Evolutionary conservation across 2,797 vertebrate genomes (phyloP).

Genomic region (Eutrigla gurnardus): DNA sequence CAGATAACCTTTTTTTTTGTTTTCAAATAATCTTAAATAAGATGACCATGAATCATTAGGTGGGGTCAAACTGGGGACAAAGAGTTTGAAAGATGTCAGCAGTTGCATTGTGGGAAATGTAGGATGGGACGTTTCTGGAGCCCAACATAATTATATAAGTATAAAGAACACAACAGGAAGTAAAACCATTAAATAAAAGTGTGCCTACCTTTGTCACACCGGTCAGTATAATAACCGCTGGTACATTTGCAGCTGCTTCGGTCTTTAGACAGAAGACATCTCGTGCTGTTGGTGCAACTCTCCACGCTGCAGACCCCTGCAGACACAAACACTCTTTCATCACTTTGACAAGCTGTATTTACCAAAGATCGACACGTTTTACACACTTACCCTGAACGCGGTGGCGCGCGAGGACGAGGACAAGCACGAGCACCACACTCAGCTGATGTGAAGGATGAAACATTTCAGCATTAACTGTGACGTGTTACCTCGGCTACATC

Average conservation of each 20-base stretch:
- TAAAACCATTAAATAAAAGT: not conserved
- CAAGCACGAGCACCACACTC: slow-evolving; percentile 43
- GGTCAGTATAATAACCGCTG: slow-evolving; percentile 74
- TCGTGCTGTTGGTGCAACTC: slow-evolving; percentile 60
- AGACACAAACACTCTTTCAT: accelerated
- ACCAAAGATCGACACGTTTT: accelerated
- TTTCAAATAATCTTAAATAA: no score
- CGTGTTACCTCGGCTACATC: not conserved
- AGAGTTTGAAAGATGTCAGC: not conserved
- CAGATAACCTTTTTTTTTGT: no score
- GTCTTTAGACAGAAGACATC: slow-evolving; percentile 68
- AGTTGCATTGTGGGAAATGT: slow-evolving; percentile 10
- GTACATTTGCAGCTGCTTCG: slow-evolving; percentile 75
- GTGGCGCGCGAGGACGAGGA: slow-evolving; percentile 35
- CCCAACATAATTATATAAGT: not conserved
- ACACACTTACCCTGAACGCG: slow-evolving; percentile 57
- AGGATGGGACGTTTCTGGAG: not conserved
- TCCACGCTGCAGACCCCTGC: slow-evolving; percentile 75
- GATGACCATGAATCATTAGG: no score
- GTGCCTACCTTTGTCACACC: slow-evolving; percentile 76
- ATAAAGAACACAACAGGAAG: not conserved
- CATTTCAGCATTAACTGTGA: not conserved
- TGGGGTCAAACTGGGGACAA: no score
- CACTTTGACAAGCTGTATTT: accelerated
- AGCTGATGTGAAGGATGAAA: slow-evolving; percentile 43